Conservation (phyloP, 2,888 invertebrate genomes). For the Lasioglossum zephyrum region DNA sequence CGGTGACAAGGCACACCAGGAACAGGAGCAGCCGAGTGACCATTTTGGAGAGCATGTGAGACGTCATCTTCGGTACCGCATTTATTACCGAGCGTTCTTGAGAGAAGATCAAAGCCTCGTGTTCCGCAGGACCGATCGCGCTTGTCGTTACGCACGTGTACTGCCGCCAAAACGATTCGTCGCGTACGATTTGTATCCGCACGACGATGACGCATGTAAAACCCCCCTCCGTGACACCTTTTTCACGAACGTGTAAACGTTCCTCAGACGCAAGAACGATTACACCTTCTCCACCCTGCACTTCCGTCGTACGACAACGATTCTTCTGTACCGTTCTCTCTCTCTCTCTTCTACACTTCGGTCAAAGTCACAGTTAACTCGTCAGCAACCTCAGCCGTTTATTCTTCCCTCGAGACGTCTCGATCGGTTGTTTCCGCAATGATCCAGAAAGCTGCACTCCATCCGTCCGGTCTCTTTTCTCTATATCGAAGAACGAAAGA, state of each 20-base stretch:
- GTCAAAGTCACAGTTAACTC: background rate
- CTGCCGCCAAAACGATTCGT: conserved; percentile 65
- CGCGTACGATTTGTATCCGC: conserved; percentile 70
- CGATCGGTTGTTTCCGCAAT: background rate
- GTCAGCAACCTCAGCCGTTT: background rate
- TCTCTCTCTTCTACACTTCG: background rate
- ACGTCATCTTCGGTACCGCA: conserved; percentile 69
- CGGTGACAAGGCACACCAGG: conserved; percentile 66
- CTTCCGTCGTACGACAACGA: conserved; percentile 6
- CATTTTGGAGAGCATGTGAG: conserved; percentile 74
- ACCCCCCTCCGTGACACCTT: conserved; percentile 54
- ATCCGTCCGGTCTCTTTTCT: background rate
- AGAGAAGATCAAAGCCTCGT: conserved; percentile 41
- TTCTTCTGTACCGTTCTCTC: background rate
- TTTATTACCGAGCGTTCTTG: conserved; percentile 68
- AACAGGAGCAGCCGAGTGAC: conserved; percentile 66
- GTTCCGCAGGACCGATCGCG: conserved; percentile 47
- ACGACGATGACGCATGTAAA: conserved; percentile 72
- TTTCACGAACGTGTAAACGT: conserved; percentile 46
- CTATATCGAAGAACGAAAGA: conserved; percentile 43
- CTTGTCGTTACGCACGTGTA: conserved; percentile 69
- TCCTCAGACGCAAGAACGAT: conserved; percentile 30
- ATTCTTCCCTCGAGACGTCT: background rate
- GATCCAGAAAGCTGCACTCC: background rate
- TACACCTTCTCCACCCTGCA: conserved; percentile 35